phyloP scores from a whole-genome alignment of 2,888 invertebrate genomes.

The Andrena haemorrhoa region DNA sequence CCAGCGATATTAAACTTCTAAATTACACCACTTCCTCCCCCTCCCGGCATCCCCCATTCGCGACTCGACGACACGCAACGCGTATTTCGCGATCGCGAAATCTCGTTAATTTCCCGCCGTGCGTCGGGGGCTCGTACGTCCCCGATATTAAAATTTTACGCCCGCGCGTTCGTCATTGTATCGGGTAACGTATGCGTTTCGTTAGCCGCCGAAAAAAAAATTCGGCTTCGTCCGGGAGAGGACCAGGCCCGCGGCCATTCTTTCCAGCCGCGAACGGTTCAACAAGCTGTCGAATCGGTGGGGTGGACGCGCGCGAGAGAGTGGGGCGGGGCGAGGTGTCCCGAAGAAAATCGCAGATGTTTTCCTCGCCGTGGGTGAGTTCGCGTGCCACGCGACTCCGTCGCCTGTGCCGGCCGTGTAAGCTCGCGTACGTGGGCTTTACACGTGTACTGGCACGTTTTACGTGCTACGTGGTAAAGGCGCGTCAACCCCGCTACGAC shows the following conservation, averaged over 20 bases:
- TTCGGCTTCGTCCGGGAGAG: neutral
- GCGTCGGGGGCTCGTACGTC: neutral
- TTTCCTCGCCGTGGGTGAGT: slow-evolving; percentile 5
- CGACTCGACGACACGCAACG: slow-evolving; percentile 30
- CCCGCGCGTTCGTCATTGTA: slow-evolving; percentile 12
- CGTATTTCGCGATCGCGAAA: slow-evolving; percentile 65
- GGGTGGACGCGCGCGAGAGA: too few species aligned
- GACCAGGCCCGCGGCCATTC: too few species aligned
- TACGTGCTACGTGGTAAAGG: slow-evolving; percentile 64
- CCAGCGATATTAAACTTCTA: slow-evolving; percentile 50
- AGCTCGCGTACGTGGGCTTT: slow-evolving; percentile 60
- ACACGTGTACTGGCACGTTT: slow-evolving; percentile 63
- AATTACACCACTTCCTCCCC: slow-evolving; percentile 25
- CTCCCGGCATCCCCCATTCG: neutral
- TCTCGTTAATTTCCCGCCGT: slow-evolving; percentile 49
- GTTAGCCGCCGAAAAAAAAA: slow-evolving; percentile 18
- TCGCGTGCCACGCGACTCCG: slow-evolving; percentile 63
- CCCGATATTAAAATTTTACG: slow-evolving; percentile 36
- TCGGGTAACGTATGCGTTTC: slow-evolving; percentile 17
- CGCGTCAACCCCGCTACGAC: slow-evolving; percentile 61
- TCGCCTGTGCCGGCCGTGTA: slow-evolving; percentile 47
- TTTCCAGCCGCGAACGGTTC: too few species aligned
- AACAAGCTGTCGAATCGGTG: neutral
- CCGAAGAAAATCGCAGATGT: slow-evolving; percentile 8
- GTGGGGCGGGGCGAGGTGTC: neutral